phyloP scores from a whole-genome alignment of 1,140 invertebrate genomes.

The Drosophila pseudoananassae region DNA sequence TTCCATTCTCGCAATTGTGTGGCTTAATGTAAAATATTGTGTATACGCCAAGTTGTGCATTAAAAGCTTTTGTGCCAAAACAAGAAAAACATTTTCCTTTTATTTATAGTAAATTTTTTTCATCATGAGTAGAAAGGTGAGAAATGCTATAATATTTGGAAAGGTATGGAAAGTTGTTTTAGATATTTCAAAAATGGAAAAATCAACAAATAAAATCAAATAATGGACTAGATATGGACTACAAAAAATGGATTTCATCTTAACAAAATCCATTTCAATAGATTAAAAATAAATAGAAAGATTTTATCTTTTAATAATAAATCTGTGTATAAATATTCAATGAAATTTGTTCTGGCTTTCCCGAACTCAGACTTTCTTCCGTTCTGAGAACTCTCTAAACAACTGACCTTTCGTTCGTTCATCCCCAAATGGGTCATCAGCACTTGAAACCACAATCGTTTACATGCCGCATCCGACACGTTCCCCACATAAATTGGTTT shows the following conservation, averaged over 20 bases:
- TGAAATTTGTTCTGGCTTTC: background rate
- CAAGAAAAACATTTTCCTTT: slow-evolving; percentile 56
- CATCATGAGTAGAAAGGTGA: slow-evolving; percentile 1
- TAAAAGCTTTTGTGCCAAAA: slow-evolving; percentile 72
- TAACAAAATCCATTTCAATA: background rate
- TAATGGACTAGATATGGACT: no score
- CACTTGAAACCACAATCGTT: slow-evolving; percentile 29
- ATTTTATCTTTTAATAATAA: slow-evolving; percentile 1
- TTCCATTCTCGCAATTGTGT: slow-evolving; percentile 34
- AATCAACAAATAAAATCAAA: background rate
- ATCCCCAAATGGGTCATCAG: slow-evolving; percentile 24
- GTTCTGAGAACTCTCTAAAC: background rate
- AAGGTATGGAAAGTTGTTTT: slow-evolving; percentile 2
- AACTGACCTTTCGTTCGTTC: slow-evolving; percentile 24
- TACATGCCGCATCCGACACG: slow-evolving; percentile 15
- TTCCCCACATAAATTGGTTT: slow-evolving; percentile 30
- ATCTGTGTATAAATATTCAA: slow-evolving; percentile 8
- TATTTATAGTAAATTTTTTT: slow-evolving; percentile 60
- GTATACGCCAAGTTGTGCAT: slow-evolving; percentile 72
- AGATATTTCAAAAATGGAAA: background rate
- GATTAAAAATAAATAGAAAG: background rate
- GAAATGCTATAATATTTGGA: slow-evolving; percentile 5
- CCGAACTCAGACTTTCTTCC: background rate
- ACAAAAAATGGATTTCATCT: background rate
- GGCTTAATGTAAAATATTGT: slow-evolving; percentile 76